A percentile compares a stretch with the other conserved stretches of the same genome.
Evolutionary conservation across 2,888 invertebrate genomes (phyloP).

Genomic region (Hyles lineata): DNA sequence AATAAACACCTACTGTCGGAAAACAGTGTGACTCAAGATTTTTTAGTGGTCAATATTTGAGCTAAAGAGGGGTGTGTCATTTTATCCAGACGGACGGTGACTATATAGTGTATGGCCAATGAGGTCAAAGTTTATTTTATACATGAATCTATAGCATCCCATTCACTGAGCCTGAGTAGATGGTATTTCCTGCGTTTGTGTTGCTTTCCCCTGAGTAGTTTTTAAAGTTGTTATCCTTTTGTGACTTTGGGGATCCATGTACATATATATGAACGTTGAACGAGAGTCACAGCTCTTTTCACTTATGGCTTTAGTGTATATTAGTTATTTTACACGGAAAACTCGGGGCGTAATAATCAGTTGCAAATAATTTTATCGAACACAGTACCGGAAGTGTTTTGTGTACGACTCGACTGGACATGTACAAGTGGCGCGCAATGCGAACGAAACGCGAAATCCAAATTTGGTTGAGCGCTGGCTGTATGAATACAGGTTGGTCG

Average conservation of each 20-base stretch:
- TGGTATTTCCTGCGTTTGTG: not conserved
- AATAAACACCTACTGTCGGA: not conserved
- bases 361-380: not conserved
- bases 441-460: conserved; percentile 20
- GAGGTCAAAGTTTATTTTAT: not conserved
- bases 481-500: conserved; percentile 17
- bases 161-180: not conserved
- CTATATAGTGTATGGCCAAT: too few species aligned
- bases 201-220: not conserved
- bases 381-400: conserved; percentile 13
- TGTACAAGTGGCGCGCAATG: not conserved
- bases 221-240: not conserved
- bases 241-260: not conserved
- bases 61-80: not conserved
- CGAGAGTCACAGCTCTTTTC: not conserved
- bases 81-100: too few species aligned
- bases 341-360: not conserved
- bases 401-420: not conserved
- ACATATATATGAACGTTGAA: not conserved
- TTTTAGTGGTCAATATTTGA: not conserved
- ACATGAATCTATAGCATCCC: not conserved
- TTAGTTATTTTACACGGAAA: not conserved
- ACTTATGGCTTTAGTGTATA: not conserved
- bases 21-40: not conserved
- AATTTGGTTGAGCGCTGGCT: conserved; percentile 21